Conservation (phyloP, 2,888 invertebrate species). For the Erebia palarica region DNA sequence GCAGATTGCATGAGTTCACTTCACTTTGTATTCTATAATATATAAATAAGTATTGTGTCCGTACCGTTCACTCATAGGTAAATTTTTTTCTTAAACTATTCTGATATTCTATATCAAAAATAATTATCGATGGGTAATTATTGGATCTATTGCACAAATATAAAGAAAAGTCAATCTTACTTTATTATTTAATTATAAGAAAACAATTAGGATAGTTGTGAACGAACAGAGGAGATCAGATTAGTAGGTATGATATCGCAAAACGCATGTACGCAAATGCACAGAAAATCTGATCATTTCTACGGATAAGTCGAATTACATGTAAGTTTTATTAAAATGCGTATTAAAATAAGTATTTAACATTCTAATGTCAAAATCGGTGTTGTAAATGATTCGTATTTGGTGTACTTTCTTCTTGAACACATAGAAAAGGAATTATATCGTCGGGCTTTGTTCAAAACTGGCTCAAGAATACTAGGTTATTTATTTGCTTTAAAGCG, state of each 20-base stretch:
- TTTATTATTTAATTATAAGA: constrained; percentile 56
- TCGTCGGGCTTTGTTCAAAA: constrained; percentile 35
- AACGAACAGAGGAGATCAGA: constrained; percentile 61
- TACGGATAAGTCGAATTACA: constrained; percentile 52
- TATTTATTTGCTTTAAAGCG: constrained; percentile 22
- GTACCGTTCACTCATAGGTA: constrained; percentile 48
- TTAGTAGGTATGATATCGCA: constrained; percentile 42
- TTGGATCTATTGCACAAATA: constrained; percentile 57
- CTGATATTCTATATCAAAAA: constrained; percentile 32
- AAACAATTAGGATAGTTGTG: constrained; percentile 60
- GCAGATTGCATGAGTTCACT: background rate
- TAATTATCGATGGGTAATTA: constrained; percentile 46
- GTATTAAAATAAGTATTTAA: constrained; percentile 54
- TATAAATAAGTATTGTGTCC: constrained; percentile 54
- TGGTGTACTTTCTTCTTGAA: constrained; percentile 52
- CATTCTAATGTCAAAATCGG: constrained; percentile 55
- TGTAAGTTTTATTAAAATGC: constrained; percentile 57
- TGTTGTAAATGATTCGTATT: constrained; percentile 52
- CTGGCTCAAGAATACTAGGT: constrained; percentile 32
- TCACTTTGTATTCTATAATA: constrained; percentile 25
- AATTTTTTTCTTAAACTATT: constrained; percentile 30
- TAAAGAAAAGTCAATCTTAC: constrained; percentile 66
- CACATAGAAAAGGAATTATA: constrained; percentile 47
- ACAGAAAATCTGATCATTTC: constrained; percentile 58
- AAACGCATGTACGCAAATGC: constrained; percentile 29